phyloP scores from a whole-genome alignment of 1,140 invertebrate genomes.

The Trichogramma pretiosum region DNA sequence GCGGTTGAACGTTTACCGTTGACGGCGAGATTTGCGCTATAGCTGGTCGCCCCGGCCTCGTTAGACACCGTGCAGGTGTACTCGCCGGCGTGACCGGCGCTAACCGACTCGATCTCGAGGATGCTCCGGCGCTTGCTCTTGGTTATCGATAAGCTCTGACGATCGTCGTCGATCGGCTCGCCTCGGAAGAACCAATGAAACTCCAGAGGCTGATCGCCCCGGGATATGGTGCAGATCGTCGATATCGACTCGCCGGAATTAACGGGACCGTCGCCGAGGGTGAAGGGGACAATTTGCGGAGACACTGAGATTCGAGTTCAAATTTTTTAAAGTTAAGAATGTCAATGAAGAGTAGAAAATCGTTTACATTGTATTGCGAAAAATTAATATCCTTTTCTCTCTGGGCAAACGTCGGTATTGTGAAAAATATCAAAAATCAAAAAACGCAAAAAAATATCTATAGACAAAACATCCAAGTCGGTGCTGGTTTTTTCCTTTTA shows the following conservation, averaged over 20 bases:
- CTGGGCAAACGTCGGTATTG: too few species aligned
- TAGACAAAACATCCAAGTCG: too few species aligned
- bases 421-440: too few species aligned
- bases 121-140: background rate
- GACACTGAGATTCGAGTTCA: too few species aligned
- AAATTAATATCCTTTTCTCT: too few species aligned
- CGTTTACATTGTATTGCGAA: too few species aligned
- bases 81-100: constrained; percentile 52
- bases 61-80: constrained; percentile 67
- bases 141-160: background rate
- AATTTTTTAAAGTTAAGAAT: too few species aligned
- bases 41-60: constrained; percentile 55
- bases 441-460: too few species aligned
- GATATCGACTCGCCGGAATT: constrained; percentile 53
- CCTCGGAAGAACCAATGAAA: constrained; percentile 64
- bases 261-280: constrained; percentile 26
- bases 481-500: too few species aligned
- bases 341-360: too few species aligned
- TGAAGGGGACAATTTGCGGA: constrained; percentile 26
- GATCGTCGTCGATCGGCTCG: too few species aligned
- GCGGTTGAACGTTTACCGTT: too few species aligned
- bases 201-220: constrained; percentile 63
- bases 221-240: constrained; percentile 64
- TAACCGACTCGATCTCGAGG: constrained; percentile 51
- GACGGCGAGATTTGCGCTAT: constrained; percentile 43